These are phyloP conservation scores for Corella eumyota DNA, from an alignment of 23 tunicate genomes.

Conservation along the genomic window DNA sequence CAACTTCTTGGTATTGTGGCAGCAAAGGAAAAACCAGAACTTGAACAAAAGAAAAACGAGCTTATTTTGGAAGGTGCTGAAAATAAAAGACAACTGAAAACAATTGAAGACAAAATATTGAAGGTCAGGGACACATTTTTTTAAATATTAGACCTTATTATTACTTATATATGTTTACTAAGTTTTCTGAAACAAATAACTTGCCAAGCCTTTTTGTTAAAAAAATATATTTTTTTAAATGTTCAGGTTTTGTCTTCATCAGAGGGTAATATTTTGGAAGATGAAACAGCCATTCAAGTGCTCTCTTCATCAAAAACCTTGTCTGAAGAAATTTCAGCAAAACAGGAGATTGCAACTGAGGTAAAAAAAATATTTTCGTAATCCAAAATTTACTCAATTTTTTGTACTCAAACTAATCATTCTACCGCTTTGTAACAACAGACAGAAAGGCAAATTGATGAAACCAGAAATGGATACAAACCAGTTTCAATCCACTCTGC, in stretches of 20 bases:
- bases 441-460: conserved; percentile 87
- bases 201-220: background rate
- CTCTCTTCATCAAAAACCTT: conserved; percentile 78
- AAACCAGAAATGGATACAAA: conserved; percentile 86
- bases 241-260: conserved; percentile 71
- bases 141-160: background rate
- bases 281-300: conserved; percentile 88
- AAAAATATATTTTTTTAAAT: background rate
- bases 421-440: too few species aligned
- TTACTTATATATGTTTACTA: background rate
- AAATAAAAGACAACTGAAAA: conserved; percentile 73
- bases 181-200: background rate
- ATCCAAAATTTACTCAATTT: too few species aligned
- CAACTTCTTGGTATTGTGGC: conserved; percentile 97
- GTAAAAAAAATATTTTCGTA: too few species aligned
- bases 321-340: conserved; percentile 93
- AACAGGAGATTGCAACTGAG: conserved; percentile 80
- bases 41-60: conserved; percentile 81
- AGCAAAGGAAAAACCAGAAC: conserved; percentile 88
- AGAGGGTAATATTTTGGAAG: conserved; percentile 94
- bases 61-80: conserved; percentile 91
- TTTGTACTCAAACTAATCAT: too few species aligned
- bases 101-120: conserved; percentile 91
- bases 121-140: conserved; percentile 17
- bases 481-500: conserved; percentile 90